These are phyloP conservation scores for Eilema depressum DNA, from an alignment of 2,888 invertebrate genomes.

Conservation along the genomic window DNA sequence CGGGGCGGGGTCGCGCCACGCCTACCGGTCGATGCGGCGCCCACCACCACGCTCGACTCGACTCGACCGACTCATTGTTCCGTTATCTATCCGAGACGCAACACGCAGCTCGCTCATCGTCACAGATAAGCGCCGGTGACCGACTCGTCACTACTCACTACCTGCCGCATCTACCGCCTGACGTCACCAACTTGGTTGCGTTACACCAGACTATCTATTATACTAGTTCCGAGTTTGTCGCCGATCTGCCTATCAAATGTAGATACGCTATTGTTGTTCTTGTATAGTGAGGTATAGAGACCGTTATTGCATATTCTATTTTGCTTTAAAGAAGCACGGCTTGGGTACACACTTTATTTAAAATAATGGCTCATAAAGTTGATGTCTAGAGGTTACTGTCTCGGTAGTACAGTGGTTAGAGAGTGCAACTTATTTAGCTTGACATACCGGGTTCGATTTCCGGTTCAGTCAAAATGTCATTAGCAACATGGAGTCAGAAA, in stretches of 20 bases:
- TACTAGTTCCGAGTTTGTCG: slow-evolving; percentile 23
- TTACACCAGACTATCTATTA: slow-evolving; percentile 48
- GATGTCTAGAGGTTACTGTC: not conserved
- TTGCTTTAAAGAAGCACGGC: not conserved
- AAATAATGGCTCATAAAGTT: not conserved
- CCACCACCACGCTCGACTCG: slow-evolving; percentile 57
- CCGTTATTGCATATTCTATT: slow-evolving; percentile 29
- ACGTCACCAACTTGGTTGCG: slow-evolving; percentile 49
- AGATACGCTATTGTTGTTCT: slow-evolving; percentile 40
- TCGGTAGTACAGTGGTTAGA: not conserved
- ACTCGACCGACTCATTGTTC: slow-evolving; percentile 67
- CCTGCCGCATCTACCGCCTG: slow-evolving; percentile 30
- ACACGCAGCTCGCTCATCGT: slow-evolving; percentile 78
- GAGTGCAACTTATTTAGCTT: not conserved
- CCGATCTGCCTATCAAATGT: slow-evolving; percentile 23
- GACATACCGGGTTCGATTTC: not conserved
- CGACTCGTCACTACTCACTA: slow-evolving; percentile 52
- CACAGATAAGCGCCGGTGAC: slow-evolving; percentile 71
- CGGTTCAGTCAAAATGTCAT: not conserved
- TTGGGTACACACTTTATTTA: not conserved
- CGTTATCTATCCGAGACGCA: slow-evolving; percentile 82
- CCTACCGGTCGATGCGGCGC: slow-evolving; percentile 83
- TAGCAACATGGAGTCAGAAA: too few species aligned
- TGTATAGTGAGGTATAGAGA: slow-evolving; percentile 33
- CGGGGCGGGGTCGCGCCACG: slow-evolving; percentile 83